Evolutionary conservation across 2,888 invertebrate genomes (phyloP).

Genomic region (Hymenopus coronatus): DNA sequence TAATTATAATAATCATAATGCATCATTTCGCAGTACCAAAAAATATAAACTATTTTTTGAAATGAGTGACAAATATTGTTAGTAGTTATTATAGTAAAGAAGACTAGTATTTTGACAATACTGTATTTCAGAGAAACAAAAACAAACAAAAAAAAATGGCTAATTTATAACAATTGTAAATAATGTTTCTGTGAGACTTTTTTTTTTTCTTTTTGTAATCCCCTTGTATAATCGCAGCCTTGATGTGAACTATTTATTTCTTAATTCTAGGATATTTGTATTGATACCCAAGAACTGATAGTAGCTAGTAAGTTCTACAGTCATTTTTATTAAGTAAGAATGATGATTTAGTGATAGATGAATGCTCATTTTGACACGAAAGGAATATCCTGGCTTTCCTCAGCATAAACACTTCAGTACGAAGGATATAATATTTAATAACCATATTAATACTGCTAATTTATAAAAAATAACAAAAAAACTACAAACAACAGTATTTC

Average conservation of each 20-base stretch:
- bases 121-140: constrained; percentile 24
- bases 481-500: constrained; percentile 22
- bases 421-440: constrained; percentile 21
- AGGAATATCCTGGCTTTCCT: background rate
- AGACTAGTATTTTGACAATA: constrained; percentile 32
- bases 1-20: background rate
- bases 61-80: constrained; percentile 20
- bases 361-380: constrained; percentile 21
- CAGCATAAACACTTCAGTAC: constrained; percentile 9
- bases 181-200: constrained; percentile 16
- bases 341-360: constrained; percentile 22
- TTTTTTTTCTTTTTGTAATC: constrained; percentile 20
- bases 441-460: constrained; percentile 26
- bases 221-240: constrained; percentile 13
- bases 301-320: constrained; percentile 25
- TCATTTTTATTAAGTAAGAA: constrained; percentile 23
- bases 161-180: constrained; percentile 26
- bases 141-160: constrained; percentile 20
- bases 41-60: constrained; percentile 28
- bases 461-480: constrained; percentile 22
- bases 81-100: constrained; percentile 21
- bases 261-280: constrained; percentile 18
- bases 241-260: constrained; percentile 24
- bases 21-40: constrained; percentile 6
- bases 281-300: constrained; percentile 26